These are phyloP conservation scores for Abramis brama DNA, from an alignment of 2,113 vertebrate species.

Conservation along the genomic window DNA sequence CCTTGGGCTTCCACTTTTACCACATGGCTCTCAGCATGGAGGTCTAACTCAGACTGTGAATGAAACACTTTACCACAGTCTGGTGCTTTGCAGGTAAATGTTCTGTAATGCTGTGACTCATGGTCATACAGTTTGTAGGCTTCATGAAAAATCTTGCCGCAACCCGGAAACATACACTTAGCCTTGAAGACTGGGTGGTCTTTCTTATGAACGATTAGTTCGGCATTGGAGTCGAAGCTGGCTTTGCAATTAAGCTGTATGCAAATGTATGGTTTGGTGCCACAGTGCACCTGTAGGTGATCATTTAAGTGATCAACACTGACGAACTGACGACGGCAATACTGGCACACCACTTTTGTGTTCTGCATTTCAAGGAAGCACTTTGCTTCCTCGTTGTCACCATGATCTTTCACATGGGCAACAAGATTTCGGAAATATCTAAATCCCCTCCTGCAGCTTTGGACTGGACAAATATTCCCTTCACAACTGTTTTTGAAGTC, in stretches of 20 bases:
- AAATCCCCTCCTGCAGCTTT: constrained; percentile 89
- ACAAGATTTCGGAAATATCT: constrained; percentile 96
- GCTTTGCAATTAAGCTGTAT: constrained; percentile 96
- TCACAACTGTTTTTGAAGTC: constrained; percentile 64
- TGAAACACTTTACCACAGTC: constrained; percentile 91
- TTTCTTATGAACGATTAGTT: constrained; percentile 88
- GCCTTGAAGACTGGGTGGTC: constrained; percentile 89
- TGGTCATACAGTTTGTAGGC: constrained; percentile 95
- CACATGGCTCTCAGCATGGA: constrained; percentile 82
- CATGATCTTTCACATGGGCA: constrained; percentile 89
- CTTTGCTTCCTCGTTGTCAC: constrained; percentile 90
- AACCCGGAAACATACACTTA: constrained; percentile 95
- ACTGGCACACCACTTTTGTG: constrained; percentile 97
- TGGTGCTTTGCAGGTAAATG: constrained; percentile 86
- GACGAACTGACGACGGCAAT: constrained; percentile 93
- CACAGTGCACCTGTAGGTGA: constrained; percentile 96
- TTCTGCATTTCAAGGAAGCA: constrained; percentile 95
- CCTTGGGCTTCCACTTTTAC: constrained; percentile 51
- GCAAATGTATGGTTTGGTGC: constrained; percentile 93
- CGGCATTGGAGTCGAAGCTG: constrained; percentile 90
- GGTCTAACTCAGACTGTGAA: constrained; percentile 86
- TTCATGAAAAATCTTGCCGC: constrained; percentile 90
- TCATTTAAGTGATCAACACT: constrained; percentile 93
- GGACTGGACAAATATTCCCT: constrained; percentile 90
- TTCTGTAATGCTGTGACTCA: constrained; percentile 97